Percentiles rank a stretch among this genome's conserved stretches.
These are phyloP conservation scores for Apeira syringaria DNA, from an alignment of 2,888 invertebrate genomes.

Conservation along the genomic window DNA sequence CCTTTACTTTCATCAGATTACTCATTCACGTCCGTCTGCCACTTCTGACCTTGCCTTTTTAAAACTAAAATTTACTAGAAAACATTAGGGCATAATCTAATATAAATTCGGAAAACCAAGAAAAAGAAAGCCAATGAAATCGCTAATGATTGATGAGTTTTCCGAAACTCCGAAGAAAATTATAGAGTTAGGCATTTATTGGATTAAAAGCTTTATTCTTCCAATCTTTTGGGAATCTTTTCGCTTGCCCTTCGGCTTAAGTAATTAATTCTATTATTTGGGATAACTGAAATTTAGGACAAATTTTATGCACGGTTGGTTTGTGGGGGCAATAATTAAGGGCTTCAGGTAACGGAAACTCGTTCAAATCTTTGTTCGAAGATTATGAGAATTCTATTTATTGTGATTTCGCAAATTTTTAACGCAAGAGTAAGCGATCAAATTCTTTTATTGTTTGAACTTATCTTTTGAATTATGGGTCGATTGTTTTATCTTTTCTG, in stretches of 20 bases:
- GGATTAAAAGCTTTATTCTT: constrained; percentile 60
- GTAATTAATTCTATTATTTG: constrained; percentile 66
- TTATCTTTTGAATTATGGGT: too few species aligned
- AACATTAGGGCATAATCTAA: constrained; percentile 9
- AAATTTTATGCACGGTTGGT: constrained; percentile 43
- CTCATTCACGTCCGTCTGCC: too few species aligned
- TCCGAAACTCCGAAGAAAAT: constrained; percentile 42
- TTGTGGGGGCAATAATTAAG: constrained; percentile 39
- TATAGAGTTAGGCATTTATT: constrained; percentile 59
- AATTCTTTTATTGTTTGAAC: too few species aligned
- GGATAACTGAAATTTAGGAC: constrained; percentile 47
- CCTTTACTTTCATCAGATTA: too few species aligned
- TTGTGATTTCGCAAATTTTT: too few species aligned
- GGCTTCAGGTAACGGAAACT: constrained; percentile 19
- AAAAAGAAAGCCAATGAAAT: constrained; percentile 41
- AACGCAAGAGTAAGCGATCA: too few species aligned
- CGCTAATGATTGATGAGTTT: constrained; percentile 62
- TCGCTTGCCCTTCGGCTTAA: constrained; percentile 39
- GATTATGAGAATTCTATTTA: too few species aligned
- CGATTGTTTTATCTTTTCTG: too few species aligned
- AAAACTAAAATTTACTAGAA: too few species aligned
- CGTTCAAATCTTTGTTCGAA: neutral
- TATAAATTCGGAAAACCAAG: constrained; percentile 23
- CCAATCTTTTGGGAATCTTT: constrained; percentile 51
- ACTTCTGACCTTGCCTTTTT: too few species aligned